These are phyloP conservation scores for Quadroppia sp. DNA, from an alignment of 2,888 invertebrate genomes.

Conservation along the genomic window DNA sequence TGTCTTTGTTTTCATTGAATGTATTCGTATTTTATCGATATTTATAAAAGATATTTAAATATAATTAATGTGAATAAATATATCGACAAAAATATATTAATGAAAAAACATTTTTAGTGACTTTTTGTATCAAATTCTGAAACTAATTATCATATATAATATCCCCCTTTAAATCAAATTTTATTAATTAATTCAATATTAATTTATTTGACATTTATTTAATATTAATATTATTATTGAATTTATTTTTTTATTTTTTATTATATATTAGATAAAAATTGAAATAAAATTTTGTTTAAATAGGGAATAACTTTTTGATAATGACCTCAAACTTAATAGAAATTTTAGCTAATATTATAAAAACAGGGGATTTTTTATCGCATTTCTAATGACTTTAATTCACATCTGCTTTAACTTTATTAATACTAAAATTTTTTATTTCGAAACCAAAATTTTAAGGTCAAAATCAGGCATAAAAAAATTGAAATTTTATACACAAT, in stretches of 20 bases:
- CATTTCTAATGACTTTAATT: neutral
- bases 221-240: neutral
- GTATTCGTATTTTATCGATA: too few species aligned
- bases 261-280: neutral
- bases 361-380: neutral
- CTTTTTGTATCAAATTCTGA: neutral
- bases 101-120: too few species aligned
- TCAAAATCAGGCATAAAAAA: constrained; percentile 1
- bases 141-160: neutral
- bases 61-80: too few species aligned
- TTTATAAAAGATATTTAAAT: too few species aligned
- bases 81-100: too few species aligned
- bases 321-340: constrained; percentile 9
- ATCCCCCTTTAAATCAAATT: neutral
- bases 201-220: constrained; percentile 5
- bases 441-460: constrained; percentile 12
- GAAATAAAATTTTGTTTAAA: neutral
- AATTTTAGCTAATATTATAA: neutral
- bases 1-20: too few species aligned
- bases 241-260: neutral
- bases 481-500: neutral
- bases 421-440: neutral
- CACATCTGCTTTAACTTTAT: neutral
- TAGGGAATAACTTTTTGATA: neutral
- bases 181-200: neutral